Evolutionary conservation across 2,888 invertebrate genomes (phyloP).

Genomic region (Nebria salina): DNA sequence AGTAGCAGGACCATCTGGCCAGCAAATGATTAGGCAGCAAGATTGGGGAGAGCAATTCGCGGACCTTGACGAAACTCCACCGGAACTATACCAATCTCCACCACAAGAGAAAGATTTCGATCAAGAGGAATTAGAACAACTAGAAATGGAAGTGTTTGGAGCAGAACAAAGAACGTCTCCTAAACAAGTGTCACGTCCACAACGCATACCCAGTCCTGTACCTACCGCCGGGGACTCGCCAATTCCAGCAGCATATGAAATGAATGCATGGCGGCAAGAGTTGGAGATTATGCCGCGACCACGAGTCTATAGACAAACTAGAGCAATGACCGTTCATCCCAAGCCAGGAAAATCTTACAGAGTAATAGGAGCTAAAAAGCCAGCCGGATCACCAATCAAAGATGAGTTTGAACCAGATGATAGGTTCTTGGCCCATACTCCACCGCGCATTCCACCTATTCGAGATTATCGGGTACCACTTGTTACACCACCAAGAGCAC

Average conservation of each 20-base stretch:
- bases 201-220: background rate
- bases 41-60: background rate
- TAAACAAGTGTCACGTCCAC: background rate
- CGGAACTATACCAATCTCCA: slow-evolving; percentile 24
- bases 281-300: slow-evolving; percentile 1
- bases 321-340: background rate
- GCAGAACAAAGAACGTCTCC: background rate
- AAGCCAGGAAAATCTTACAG: background rate
- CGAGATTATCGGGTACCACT: background rate
- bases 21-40: background rate
- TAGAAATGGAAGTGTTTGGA: slow-evolving; percentile 34
- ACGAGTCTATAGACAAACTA: background rate
- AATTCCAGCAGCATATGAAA: slow-evolving; percentile 14
- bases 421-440: background rate
- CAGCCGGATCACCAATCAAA: background rate
- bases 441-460: background rate
- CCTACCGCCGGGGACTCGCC: background rate
- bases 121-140: background rate
- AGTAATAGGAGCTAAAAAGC: background rate
- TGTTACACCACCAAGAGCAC: background rate
- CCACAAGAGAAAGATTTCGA: background rate
- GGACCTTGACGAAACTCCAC: background rate
- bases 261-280: slow-evolving; percentile 16
- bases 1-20: background rate
- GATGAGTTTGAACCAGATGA: background rate